Evolutionary conservation across 2,113 vertebrate species (phyloP).

Genomic region (Anguilla japonica): DNA sequence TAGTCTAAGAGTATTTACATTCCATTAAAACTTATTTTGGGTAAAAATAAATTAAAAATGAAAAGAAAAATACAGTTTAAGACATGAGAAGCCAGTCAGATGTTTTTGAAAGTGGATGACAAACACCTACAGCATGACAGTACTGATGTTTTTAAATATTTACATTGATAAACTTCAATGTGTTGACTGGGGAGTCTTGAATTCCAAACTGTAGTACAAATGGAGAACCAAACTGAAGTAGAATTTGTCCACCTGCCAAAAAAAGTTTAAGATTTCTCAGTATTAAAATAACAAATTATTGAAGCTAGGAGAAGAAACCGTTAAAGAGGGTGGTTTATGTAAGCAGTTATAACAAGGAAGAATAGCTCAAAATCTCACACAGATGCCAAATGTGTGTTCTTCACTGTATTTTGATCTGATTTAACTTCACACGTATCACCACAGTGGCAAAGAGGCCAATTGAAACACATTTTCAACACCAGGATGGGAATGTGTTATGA

Average conservation of each 20-base stretch:
- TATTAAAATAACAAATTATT: neutral
- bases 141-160: constrained; percentile 4
- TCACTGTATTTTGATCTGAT: neutral
- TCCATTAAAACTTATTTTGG: neutral
- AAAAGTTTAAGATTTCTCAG: neutral
- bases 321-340: neutral
- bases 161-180: neutral
- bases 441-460: neutral
- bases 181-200: neutral
- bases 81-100: constrained; percentile 9
- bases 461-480: neutral
- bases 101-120: neutral
- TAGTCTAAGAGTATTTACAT: constrained; percentile 11
- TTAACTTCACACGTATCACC: neutral
- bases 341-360: neutral
- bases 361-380: neutral
- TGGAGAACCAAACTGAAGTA: neutral
- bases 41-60: neutral
- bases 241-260: neutral
- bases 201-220: neutral
- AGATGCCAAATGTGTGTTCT: neutral
- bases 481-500: neutral
- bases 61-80: neutral
- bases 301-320: neutral
- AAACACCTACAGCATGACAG: constrained; percentile 14